phyloP scores from a whole-genome alignment of 2,888 invertebrate genomes.

The Eupithecia tripunctaria region DNA sequence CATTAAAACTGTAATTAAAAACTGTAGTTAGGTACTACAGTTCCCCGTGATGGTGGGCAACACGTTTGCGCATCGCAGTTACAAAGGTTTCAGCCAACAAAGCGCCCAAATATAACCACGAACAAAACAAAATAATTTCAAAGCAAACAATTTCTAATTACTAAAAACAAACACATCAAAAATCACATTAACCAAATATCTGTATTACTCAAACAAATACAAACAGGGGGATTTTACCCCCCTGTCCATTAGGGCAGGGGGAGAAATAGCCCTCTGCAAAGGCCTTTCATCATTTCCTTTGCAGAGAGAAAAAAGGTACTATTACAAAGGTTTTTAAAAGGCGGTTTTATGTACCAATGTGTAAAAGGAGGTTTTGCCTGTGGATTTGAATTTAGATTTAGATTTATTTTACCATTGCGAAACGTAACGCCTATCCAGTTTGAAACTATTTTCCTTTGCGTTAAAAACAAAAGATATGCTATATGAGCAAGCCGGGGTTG shows the following conservation, averaged over 20 bases:
- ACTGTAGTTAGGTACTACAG: too few relatives aligned
- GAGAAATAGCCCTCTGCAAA: constrained; percentile 5
- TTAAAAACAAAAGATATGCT: too few relatives aligned
- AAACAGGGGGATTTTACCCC: not conserved
- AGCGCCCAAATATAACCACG: not conserved
- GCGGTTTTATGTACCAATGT: constrained; percentile 1
- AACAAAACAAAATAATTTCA: not conserved
- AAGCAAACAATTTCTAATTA: constrained; percentile 3
- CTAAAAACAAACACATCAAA: constrained; percentile 4
- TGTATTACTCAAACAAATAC: constrained; percentile 8
- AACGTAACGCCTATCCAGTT: too few relatives aligned
- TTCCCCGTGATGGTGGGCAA: too few relatives aligned
- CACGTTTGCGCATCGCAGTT: too few relatives aligned
- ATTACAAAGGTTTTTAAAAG: constrained; percentile 15
- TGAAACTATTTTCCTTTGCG: too few relatives aligned
- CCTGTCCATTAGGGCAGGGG: constrained; percentile 1
- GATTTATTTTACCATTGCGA: too few relatives aligned
- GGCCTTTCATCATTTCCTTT: constrained; percentile 13
- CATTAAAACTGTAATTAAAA: too few relatives aligned
- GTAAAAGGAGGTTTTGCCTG: not conserved
- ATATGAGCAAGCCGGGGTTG: too few relatives aligned
- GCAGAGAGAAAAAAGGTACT: not conserved
- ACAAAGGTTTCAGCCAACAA: not conserved
- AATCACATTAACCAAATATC: constrained; percentile 3
- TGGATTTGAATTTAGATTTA: too few relatives aligned